Conservation (phyloP, 2,888 invertebrate species). For the Eupithecia subfuscata region DNA sequence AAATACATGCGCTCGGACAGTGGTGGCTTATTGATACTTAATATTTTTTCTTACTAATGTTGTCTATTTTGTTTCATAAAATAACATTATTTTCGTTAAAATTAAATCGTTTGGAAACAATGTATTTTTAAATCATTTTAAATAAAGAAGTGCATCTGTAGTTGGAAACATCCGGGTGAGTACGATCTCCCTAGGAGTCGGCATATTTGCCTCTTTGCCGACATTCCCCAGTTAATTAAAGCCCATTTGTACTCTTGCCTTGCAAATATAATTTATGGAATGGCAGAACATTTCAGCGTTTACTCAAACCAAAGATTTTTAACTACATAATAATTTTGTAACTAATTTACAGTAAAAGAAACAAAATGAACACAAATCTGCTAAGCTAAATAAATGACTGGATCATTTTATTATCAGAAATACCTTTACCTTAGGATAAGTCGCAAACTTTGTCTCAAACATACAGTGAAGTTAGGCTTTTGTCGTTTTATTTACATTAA, state of each 20-base stretch:
- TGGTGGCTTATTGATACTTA: not conserved
- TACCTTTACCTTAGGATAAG: not conserved
- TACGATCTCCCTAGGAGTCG: conserved; percentile 58
- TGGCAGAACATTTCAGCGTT: conserved; percentile 65
- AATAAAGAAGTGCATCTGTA: not conserved
- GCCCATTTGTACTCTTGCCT: conserved; percentile 80
- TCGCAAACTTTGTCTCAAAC: not conserved
- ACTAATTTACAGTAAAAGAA: not conserved
- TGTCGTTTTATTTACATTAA: not conserved
- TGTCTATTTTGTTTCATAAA: not conserved
- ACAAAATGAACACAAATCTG: not conserved
- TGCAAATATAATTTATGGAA: conserved; percentile 78
- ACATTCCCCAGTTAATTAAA: conserved; percentile 82
- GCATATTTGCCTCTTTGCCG: conserved; percentile 77
- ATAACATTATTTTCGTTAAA: not conserved
- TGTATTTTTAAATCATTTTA: not conserved
- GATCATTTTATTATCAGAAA: not conserved
- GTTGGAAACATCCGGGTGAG: conserved; percentile 40
- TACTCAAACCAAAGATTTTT: conserved; percentile 51
- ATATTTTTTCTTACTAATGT: not conserved
- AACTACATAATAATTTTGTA: not conserved
- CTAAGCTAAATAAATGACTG: not conserved
- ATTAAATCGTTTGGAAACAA: not conserved
- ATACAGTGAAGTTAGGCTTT: not conserved
- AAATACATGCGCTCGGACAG: not conserved